phyloP scores from a whole-genome alignment of 2,888 invertebrate genomes.

The Lumbricus terrestris region DNA sequence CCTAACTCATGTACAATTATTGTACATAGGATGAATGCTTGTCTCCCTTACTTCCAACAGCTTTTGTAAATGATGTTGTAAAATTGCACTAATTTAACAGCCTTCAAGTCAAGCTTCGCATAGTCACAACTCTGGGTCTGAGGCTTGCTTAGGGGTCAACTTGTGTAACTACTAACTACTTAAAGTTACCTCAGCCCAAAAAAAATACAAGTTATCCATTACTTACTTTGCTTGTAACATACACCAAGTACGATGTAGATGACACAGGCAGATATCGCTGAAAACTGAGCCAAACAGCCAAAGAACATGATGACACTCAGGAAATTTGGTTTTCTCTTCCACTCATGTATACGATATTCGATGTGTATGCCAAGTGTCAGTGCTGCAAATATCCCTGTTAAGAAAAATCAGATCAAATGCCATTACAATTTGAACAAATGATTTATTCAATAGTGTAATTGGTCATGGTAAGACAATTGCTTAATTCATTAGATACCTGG shows the following conservation, averaged over 20 bases:
- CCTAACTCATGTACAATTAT: too few relatives aligned
- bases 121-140: too few relatives aligned
- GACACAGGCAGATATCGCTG: conserved; percentile 51
- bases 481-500: too few relatives aligned
- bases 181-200: neutral
- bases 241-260: conserved; percentile 50
- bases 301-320: conserved; percentile 45
- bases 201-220: conserved; percentile 26
- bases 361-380: conserved; percentile 48
- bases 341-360: conserved; percentile 42
- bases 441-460: neutral
- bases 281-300: conserved; percentile 52
- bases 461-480: neutral
- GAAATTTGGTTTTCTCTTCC: conserved; percentile 41
- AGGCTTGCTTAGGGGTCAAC: too few relatives aligned
- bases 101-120: too few relatives aligned
- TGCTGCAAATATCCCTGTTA: conserved; percentile 38
- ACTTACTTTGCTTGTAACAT: conserved; percentile 45
- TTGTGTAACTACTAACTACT: too few relatives aligned
- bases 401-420: neutral
- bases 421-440: neutral
- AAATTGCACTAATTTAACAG: too few relatives aligned
- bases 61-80: too few relatives aligned
- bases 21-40: too few relatives aligned
- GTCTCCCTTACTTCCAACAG: too few relatives aligned